Evolutionary conservation across 2,888 invertebrate species (phyloP), one percentile per base, ranked within the genome.

Genomic region (Lasius platythorax): DNA sequence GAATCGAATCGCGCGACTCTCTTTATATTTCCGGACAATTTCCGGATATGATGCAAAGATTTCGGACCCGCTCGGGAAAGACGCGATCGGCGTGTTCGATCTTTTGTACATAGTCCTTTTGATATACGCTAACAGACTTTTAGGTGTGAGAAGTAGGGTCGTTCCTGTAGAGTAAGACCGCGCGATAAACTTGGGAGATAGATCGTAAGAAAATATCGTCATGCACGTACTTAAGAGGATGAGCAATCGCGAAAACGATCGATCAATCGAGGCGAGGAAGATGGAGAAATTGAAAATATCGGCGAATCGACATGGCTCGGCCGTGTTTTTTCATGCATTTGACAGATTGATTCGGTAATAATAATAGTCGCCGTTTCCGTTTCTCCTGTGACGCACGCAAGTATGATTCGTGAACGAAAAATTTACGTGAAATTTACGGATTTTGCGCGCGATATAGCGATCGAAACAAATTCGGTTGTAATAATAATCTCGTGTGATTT

Each of bases 21-120:
- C 56, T 66, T 40, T 46, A 43, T 63, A 66, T 28, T 28, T 64
- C 33, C 43, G 23, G 23, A 70, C 11, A 43, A 15, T 30, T n/a
- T 46, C 37, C 43, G 43, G 2, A 18, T 18, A 18, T 23, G 28
- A 58, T 12, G 28, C 58, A 37, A n/a, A 70, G 33, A 78, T 12
- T 30, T 56, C 43, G 15, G 46, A 18, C 12, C 23, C 33, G 61
- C 46, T 70, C 46, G 72, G 46, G 58, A 61, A 28, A 72, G 84
- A 73, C 6, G 66, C 70, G 58, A 53, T 70, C 67, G 43, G 64
- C 72, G 70, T 30, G 68, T 33, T 64, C 64, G 56, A 85, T 68
- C 82, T 87, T 86, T 91, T 94, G 93, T 94, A 94, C 82, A 93
- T 94, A 93, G 89, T 89, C 91, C 91, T 93, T 93, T 94, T 94